Evolutionary conservation across 2,888 invertebrate species (phyloP).

Genomic region (Azorinus chamasolen): DNA sequence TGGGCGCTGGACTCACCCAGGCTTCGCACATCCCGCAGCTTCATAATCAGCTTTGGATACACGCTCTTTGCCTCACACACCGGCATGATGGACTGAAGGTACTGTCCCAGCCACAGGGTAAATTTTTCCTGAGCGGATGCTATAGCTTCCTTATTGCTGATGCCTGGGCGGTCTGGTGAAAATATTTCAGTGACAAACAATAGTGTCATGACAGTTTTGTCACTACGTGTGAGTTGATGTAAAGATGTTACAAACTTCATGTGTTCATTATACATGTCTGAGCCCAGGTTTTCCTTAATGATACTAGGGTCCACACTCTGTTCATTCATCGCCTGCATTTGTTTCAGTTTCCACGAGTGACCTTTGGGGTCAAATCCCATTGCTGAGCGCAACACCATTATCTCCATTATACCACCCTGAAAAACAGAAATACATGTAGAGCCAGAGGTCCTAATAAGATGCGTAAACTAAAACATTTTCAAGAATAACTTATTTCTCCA

Average conservation of each 20-base stretch:
- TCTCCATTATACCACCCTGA: slow-evolving; percentile 86
- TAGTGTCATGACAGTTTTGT: slow-evolving; percentile 85
- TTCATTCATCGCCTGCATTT: slow-evolving; percentile 44
- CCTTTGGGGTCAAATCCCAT: slow-evolving; percentile 84
- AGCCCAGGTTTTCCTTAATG: slow-evolving; percentile 73
- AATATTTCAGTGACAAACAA: slow-evolving; percentile 86
- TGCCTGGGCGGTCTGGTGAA: slow-evolving; percentile 85
- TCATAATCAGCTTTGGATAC: slow-evolving; percentile 86
- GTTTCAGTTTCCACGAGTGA: slow-evolving; percentile 73
- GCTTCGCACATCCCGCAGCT: slow-evolving; percentile 86
- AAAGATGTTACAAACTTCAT: slow-evolving; percentile 86
- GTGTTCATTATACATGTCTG: slow-evolving; percentile 85
- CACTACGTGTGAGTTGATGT: slow-evolving; percentile 85
- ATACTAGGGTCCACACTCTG: slow-evolving; percentile 70
- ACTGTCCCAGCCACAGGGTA: slow-evolving; percentile 93
- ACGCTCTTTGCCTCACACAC: slow-evolving; percentile 93
- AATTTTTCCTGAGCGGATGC: slow-evolving; percentile 88
- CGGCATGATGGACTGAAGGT: slow-evolving; percentile 90
- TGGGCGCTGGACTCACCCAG: slow-evolving; percentile 81
- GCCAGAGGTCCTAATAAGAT: too few relatives aligned
- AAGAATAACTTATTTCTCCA: too few relatives aligned
- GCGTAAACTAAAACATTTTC: too few relatives aligned
- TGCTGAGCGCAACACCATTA: slow-evolving; percentile 87
- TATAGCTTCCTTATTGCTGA: slow-evolving; percentile 81
- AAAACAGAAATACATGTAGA: slow-evolving; percentile 33